phyloP scores from a whole-genome alignment of 2,888 invertebrate genomes.

The Parnassius smintheus region DNA sequence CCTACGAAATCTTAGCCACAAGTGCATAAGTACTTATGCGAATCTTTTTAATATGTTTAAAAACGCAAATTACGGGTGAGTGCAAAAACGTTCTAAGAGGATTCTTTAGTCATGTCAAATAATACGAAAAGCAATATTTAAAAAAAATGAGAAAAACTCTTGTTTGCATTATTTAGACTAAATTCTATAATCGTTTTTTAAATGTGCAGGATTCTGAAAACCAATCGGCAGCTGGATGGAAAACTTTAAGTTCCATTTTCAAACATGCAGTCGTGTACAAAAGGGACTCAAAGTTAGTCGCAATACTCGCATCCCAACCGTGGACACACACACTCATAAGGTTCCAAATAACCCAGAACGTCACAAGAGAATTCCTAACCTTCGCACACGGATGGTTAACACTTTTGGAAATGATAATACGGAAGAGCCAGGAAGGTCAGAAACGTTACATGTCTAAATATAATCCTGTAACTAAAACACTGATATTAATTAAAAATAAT shows the following conservation, averaged over 20 bases:
- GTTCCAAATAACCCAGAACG: conserved; percentile 63
- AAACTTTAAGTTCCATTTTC: conserved; percentile 62
- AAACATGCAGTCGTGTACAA: conserved; percentile 62
- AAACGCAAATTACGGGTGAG: no score
- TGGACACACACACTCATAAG: conserved; percentile 68
- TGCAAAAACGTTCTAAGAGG: no score
- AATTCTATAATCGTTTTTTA: not conserved
- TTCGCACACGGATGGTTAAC: conserved; percentile 64
- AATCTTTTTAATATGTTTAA: no score
- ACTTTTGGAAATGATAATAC: conserved; percentile 57
- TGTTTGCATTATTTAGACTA: no score
- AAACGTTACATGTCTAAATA: conserved; percentile 50
- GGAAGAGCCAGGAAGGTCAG: conserved; percentile 46
- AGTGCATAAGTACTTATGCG: no score
- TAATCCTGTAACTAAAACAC: conserved; percentile 58
- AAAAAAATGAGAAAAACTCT: no score
- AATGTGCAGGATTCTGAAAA: conserved; percentile 55
- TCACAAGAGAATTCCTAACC: conserved; percentile 58
- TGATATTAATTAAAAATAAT: conserved; percentile 52
- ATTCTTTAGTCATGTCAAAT: no score
- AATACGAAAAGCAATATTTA: no score
- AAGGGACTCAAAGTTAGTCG: conserved; percentile 58
- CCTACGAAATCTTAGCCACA: no score
- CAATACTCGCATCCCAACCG: conserved; percentile 62
- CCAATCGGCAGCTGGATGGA: conserved; percentile 65